phyloP scores from a whole-genome alignment of 2,113 vertebrate species.

The Myotis brandtii region DNA sequence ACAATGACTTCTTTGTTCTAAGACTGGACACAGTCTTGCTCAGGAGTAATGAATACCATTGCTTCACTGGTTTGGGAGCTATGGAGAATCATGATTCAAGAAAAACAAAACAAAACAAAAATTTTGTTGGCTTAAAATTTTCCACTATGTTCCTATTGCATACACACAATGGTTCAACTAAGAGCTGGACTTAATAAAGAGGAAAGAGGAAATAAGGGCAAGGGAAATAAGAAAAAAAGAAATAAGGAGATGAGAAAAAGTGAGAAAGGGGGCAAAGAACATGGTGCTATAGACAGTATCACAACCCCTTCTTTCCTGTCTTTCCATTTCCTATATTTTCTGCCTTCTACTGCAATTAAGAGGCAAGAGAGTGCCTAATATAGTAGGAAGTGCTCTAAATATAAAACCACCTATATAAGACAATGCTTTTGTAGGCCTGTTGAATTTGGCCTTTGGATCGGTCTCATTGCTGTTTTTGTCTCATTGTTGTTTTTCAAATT shows the following conservation, averaged over 20 bases:
- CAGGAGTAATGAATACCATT: background rate
- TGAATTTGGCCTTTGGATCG: background rate
- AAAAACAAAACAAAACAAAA: background rate
- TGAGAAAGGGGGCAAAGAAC: background rate
- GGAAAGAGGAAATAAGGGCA: background rate
- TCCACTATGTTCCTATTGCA: slow-evolving; percentile 6
- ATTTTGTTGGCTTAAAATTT: background rate
- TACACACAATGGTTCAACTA: background rate
- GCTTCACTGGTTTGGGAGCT: background rate
- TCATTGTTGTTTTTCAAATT: background rate
- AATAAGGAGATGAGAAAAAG: background rate
- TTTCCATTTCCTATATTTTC: background rate
- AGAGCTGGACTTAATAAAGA: slow-evolving; percentile 11
- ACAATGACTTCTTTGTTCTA: slow-evolving; percentile 42
- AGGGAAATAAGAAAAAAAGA: background rate
- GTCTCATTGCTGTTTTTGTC: background rate
- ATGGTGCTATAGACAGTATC: background rate
- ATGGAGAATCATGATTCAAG: background rate
- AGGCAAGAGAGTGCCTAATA: background rate
- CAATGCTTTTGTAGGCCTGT: background rate
- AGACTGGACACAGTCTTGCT: background rate
- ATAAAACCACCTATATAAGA: background rate
- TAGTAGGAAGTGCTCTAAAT: background rate
- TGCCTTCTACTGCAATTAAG: background rate
- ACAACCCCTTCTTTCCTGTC: background rate